A percentile compares a stretch with the other conserved stretches of the same genome.
Conservation (phyloP, 2,113 vertebrate species). For the Colistium nudipinnis region DNA sequence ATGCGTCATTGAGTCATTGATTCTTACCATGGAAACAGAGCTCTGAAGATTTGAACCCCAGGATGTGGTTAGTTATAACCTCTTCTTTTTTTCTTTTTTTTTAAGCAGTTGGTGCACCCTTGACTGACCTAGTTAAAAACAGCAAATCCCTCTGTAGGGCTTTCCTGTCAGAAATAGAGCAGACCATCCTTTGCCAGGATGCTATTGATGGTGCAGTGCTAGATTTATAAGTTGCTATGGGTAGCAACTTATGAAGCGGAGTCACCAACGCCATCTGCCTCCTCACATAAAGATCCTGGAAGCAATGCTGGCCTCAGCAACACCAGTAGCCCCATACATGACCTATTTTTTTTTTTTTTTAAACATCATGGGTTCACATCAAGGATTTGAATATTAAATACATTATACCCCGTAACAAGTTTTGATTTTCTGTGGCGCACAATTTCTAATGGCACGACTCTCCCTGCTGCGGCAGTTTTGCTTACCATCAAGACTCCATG, state of each 20-base stretch:
- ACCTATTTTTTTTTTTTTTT: constrained; percentile 25
- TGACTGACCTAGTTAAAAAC: not conserved
- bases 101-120: not conserved
- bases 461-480: too few relatives aligned
- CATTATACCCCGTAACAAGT: too few relatives aligned
- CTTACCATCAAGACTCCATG: too few relatives aligned
- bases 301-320: constrained; percentile 30
- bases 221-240: constrained; percentile 17
- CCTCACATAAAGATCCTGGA: constrained; percentile 16
- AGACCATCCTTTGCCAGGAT: not conserved
- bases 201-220: constrained; percentile 8
- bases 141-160: not conserved
- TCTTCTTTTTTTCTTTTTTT: not conserved
- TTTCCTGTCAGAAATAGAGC: not conserved
- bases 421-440: too few relatives aligned
- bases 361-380: constrained; percentile 22
- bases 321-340: constrained; percentile 13
- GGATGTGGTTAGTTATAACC: constrained; percentile 1
- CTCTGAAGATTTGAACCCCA: not conserved
- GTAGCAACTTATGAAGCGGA: constrained; percentile 19
- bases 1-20: constrained; percentile 15
- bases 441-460: too few relatives aligned
- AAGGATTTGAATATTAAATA: too few relatives aligned
- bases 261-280: constrained; percentile 14
- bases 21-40: constrained; percentile 25